Evolutionary conservation across 2,888 invertebrate species (phyloP), one percentile per base, ranked within the genome.

Genomic region (Andrena trimmerana): DNA sequence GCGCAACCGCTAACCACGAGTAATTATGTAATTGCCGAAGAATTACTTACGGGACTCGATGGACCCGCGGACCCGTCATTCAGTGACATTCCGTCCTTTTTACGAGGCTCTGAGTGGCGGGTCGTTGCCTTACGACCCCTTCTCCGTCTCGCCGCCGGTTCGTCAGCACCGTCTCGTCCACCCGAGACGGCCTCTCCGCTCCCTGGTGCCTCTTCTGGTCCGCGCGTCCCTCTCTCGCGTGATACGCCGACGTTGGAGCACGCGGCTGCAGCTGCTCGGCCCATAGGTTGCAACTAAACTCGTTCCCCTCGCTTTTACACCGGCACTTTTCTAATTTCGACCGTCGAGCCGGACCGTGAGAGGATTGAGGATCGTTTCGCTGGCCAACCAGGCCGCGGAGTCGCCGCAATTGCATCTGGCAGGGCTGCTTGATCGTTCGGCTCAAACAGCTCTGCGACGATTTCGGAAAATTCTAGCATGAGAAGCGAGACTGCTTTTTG

Each of bases 1-100:
- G 85, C 82, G 82, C 85, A 70, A 87, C 86, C 86, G 86, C 89
- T 90, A 91, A 90, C 92, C 90, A 89, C 92, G 91, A 92, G 92
- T 93, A 94, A 94, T 94, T 93, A 93, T 92, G 93, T 94, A 93
- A 94, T 93, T 94, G 93, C 90, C 89, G 91, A 92, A 93, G 93
- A 93, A 93, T 93, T 93, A 93, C 93, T 94, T 93, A 93, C 92
- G 87, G 80, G 88, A 71, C 87, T 84, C 84, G 89, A 86, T 90
- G 78, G 78, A 60, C 91, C 89, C 91, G 88, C 86, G 91, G 90
- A 52, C 83, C 92, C 91, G 90, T 93, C 92, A 92, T 93, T 92
- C 93, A 94, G 93, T 93, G 94, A 94, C 94, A 94, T 94, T 93
- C 93, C 93, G 90, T 86, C 86, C 88, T 92, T 93, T 93, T 93